Conservation (phyloP, 2,113 vertebrate genomes). For the Melanostigma gelatinosum region DNA sequence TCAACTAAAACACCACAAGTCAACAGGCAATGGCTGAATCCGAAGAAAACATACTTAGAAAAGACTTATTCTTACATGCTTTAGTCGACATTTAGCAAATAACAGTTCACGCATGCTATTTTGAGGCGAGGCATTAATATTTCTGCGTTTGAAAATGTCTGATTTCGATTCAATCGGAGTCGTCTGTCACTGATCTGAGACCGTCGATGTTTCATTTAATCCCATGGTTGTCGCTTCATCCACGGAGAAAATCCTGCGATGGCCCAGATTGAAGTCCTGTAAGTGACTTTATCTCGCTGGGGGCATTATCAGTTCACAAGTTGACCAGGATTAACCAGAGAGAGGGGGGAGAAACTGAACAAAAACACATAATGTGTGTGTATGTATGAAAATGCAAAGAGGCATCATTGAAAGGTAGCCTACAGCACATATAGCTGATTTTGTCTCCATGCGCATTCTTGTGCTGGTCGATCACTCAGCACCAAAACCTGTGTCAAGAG, state of each 20-base stretch:
- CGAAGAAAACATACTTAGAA: neutral
- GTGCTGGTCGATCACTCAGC: neutral
- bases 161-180: conserved; percentile 64
- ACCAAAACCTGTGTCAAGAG: neutral
- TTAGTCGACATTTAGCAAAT: neutral
- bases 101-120: neutral
- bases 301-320: conserved; percentile 76
- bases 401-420: neutral
- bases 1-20: neutral
- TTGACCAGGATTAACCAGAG: conserved; percentile 69
- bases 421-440: neutral
- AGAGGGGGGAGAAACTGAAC: neutral
- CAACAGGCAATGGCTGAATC: neutral
- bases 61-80: neutral
- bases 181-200: conserved; percentile 67
- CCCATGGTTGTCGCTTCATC: conserved; percentile 80
- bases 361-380: neutral
- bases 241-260: conserved; percentile 81
- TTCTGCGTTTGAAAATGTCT: conserved; percentile 43
- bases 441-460: neutral
- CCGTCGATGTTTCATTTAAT: conserved; percentile 76
- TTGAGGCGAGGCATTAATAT: conserved; percentile 8
- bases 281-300: conserved; percentile 69
- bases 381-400: neutral
- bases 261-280: conserved; percentile 84